These are phyloP conservation scores for Eudorcas thomsonii DNA, from an alignment of 2,113 vertebrate genomes.

Conservation along the genomic window DNA sequence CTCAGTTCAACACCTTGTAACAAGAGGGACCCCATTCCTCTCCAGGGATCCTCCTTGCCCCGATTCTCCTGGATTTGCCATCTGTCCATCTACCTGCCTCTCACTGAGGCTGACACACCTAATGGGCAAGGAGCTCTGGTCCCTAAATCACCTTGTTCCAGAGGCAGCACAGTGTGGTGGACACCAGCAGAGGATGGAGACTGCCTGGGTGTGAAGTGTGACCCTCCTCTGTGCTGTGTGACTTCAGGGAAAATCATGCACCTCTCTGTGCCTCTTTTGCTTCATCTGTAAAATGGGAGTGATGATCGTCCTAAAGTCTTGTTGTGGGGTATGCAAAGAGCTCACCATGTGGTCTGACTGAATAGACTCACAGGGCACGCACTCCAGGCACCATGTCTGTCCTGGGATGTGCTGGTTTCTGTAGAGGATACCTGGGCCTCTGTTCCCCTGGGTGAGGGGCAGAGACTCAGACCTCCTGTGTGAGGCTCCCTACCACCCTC, in stretches of 20 bases:
- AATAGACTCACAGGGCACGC: background rate
- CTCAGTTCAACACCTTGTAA: background rate
- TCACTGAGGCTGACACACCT: background rate
- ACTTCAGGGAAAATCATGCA: background rate
- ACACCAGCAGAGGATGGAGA: background rate
- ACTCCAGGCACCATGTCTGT: background rate
- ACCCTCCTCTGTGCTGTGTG: background rate
- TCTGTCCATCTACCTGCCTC: background rate
- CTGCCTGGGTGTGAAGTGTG: background rate
- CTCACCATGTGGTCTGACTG: background rate
- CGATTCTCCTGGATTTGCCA: background rate
- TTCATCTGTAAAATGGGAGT: background rate
- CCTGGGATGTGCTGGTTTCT: background rate
- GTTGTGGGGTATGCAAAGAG: too few relatives aligned
- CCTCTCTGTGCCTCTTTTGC: background rate
- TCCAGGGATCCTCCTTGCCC: background rate
- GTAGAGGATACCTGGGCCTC: rapidly evolving
- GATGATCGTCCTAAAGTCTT: background rate
- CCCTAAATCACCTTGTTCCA: background rate
- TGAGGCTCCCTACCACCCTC: background rate
- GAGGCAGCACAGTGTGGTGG: background rate
- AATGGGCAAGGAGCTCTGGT: background rate
- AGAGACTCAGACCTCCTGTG: too few relatives aligned
- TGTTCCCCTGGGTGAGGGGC: background rate
- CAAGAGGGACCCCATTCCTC: background rate